Evolutionary conservation across 2,797 vertebrate genomes (phyloP).

Genomic region (Lacerta agilis): DNA sequence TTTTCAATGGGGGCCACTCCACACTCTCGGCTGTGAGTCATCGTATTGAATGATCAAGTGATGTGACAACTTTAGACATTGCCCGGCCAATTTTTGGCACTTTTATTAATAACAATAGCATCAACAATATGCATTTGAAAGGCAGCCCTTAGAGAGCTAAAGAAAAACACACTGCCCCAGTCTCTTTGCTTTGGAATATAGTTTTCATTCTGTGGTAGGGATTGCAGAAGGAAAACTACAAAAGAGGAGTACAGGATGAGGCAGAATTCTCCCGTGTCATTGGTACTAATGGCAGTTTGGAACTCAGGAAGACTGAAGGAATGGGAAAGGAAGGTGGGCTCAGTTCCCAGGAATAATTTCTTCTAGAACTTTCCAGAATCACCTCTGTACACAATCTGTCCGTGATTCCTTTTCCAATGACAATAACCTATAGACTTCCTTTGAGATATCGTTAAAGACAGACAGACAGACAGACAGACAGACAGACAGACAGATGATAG

Average conservation of each 20-base stretch:
- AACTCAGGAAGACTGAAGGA: neutral
- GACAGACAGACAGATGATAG: too few relatives aligned
- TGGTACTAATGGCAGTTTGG: neutral
- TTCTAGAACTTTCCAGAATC: neutral
- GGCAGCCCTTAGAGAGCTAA: neutral
- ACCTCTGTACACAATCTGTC: neutral
- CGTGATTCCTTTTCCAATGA: neutral
- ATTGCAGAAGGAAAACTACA: neutral
- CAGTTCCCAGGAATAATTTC: neutral
- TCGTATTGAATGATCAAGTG: conserved; percentile 8
- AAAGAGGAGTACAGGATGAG: neutral
- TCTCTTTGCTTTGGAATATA: neutral
- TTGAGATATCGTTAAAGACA: too few relatives aligned
- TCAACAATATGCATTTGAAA: neutral
- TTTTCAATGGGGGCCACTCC: neutral
- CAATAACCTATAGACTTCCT: neutral
- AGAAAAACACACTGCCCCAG: neutral
- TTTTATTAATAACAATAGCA: neutral
- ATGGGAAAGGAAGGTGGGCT: neutral
- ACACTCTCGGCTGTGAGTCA: neutral
- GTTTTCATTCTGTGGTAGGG: neutral
- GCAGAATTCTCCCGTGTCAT: neutral
- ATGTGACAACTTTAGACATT: neutral
- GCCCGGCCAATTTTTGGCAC: neutral
- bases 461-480: too few relatives aligned